Evolutionary conservation across 1,140 invertebrate genomes (phyloP), one percentile per base, ranked within the genome.

Genomic region (Archivesica marissinica): DNA sequence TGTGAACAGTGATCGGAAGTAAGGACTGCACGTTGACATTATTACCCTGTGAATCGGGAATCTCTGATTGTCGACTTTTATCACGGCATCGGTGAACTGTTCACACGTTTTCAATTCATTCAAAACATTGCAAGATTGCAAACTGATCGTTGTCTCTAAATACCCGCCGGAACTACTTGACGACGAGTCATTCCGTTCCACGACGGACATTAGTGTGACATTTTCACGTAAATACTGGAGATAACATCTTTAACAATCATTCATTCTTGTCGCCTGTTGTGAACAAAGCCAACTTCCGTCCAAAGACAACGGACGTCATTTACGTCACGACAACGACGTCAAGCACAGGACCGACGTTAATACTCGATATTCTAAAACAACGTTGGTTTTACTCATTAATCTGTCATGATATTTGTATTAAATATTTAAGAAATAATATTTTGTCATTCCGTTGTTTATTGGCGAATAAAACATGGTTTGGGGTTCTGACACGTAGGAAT

Each of bases 31-130:
- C 47, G 97, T 96, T 33, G 97, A 97, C 86, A 98, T 95, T 86
- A 98, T 96, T 23, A 96, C 96, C 66, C 97, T 95, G 92, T 98
- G 97, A 44, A 98, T 96, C 4, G 96, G 95, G 89, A 98, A 97
- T 13, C 95, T 47, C 35, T 96, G 96, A 92, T 97, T 97, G 87
- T 97, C 96, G 11, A 97, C 95, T 76, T 96, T 94, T 61, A 98
- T 95, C 15, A 96, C 95, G 0, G 97, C 97, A 93, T 98, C 97
- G 92, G 97, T 98, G 9, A 98, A 95, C 80, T 97, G 94, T 91
- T 96, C 96, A 66, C 95, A 96, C 88, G 96, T 95, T 86, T 96
- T 66, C 9, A 91, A 35, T 66, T 91, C 89, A 28, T 80, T 70
- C n/a, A 90, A 77, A 28, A 88, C 76, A 33, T 89, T 87, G 47